Percentiles rank a stretch among this genome's conserved stretches.
phyloP scores from a whole-genome alignment of 1,140 invertebrate genomes.

The Aphaenogaster floridana region DNA sequence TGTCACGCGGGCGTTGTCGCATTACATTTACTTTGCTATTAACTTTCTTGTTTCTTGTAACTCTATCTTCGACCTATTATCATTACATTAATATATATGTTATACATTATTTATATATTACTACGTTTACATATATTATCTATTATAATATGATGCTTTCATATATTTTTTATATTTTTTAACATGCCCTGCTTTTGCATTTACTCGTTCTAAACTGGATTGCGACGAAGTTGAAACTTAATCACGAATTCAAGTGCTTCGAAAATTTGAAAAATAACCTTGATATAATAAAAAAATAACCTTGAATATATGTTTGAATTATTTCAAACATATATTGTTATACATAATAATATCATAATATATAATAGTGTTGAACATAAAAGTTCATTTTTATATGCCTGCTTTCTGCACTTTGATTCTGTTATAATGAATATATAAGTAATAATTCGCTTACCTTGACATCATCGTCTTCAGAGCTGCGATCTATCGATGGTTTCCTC shows the following conservation, averaged over 20 bases:
- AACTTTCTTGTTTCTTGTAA: not conserved
- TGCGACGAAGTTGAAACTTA: no score
- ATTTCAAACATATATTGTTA: no score
- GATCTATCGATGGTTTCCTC: not conserved
- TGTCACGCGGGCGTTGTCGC: not conserved
- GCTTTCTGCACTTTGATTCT: no score
- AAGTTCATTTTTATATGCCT: no score
- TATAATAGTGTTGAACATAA: no score
- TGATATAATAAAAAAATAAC: no score
- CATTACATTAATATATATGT: not conserved
- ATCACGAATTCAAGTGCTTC: not conserved
- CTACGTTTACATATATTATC: not conserved
- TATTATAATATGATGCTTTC: no score
- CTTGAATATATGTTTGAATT: no score
- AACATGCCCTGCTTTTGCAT: no score
- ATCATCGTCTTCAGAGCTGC: not conserved
- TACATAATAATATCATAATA: no score
- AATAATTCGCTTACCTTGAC: not conserved
- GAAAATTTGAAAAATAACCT: not conserved
- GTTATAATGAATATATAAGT: not conserved
- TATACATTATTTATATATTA: not conserved
- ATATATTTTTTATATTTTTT: no score
- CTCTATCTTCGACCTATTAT: not conserved
- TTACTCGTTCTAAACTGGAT: no score
- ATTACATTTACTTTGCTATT: not conserved